Conservation (phyloP, 2,888 invertebrate genomes). For the Magallana nippona region DNA sequence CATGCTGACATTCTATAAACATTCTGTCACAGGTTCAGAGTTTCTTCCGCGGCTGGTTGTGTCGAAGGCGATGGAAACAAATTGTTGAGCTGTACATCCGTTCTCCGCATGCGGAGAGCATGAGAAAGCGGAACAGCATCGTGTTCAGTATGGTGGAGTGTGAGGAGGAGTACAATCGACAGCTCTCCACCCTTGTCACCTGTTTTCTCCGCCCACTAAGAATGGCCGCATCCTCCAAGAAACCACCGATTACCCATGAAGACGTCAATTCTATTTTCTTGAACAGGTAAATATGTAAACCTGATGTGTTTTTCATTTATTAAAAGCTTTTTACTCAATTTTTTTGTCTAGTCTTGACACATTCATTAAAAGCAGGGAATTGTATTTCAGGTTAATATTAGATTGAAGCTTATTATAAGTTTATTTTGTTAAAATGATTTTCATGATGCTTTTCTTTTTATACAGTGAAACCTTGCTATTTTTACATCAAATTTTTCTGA, state of each 20-base stretch:
- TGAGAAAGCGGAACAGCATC: slow-evolving; percentile 93
- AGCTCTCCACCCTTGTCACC: slow-evolving; percentile 90
- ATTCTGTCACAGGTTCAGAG: slow-evolving; percentile 84
- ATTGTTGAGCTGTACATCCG: slow-evolving; percentile 96
- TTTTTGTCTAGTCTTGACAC: too few relatives aligned
- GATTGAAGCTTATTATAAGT: too few relatives aligned
- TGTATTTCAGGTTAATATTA: too few relatives aligned
- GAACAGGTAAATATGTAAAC: slow-evolving; percentile 83
- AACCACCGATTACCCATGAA: slow-evolving; percentile 94
- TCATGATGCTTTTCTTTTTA: slow-evolving; percentile 47
- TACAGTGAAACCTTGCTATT: slow-evolving; percentile 91
- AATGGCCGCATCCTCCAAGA: slow-evolving; percentile 96
- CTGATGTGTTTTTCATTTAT: too few relatives aligned
- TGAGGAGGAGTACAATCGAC: slow-evolving; percentile 95
- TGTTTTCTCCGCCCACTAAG: slow-evolving; percentile 91
- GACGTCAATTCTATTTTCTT: slow-evolving; percentile 96
- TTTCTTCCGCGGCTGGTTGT: slow-evolving; percentile 95
- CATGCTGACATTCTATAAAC: not conserved
- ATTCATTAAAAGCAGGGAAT: too few relatives aligned
- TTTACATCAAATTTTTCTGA: slow-evolving; percentile 95
- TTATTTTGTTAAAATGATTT: too few relatives aligned
- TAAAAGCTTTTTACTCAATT: too few relatives aligned
- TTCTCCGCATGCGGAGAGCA: slow-evolving; percentile 95
- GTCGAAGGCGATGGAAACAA: slow-evolving; percentile 94
- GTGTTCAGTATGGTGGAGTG: slow-evolving; percentile 89